These are phyloP conservation scores for Maniola jurtina DNA, from an alignment of 1,140 invertebrate genomes.

Conservation along the genomic window DNA sequence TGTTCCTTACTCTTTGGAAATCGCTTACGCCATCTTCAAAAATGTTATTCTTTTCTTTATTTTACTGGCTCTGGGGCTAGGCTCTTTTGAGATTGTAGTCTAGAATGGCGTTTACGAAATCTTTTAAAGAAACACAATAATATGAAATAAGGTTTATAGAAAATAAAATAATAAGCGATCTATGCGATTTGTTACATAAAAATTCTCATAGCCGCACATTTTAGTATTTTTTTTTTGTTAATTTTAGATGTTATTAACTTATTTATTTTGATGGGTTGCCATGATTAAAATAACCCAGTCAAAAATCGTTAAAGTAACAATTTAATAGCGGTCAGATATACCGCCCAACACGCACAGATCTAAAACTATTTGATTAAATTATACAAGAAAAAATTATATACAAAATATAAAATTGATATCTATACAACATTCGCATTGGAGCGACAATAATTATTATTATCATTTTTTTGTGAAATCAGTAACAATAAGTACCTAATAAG, in stretches of 20 bases:
- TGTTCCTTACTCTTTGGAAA: conserved; percentile 6
- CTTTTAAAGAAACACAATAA: conserved; percentile 16
- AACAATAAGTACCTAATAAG: conserved; percentile 70
- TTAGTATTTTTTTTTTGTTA: conserved; percentile 37
- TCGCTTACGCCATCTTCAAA: conserved; percentile 27
- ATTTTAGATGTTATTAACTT: conserved; percentile 44
- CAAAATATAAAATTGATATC: conserved; percentile 74
- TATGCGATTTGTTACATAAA: conserved; percentile 22
- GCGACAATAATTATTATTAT: conserved; percentile 35
- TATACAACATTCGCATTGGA: conserved; percentile 62
- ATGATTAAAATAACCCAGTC: conserved; percentile 39
- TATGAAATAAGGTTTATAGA: conserved; percentile 16
- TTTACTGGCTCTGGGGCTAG: too few species aligned
- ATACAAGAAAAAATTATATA: conserved; percentile 74
- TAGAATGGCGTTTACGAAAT: conserved; percentile 2
- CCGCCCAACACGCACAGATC: conserved; percentile 56
- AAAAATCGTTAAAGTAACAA: conserved; percentile 23
- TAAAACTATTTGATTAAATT: conserved; percentile 71
- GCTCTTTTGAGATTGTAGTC: not conserved
- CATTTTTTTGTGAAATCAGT: conserved; percentile 48
- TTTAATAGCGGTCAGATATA: conserved; percentile 31
- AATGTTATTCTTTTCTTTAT: too few species aligned
- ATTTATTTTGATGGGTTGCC: conserved; percentile 51
- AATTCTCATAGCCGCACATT: conserved; percentile 37
- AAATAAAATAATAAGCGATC: conserved; percentile 27